These are phyloP conservation scores for Cyphotilapia sp. DNA, from an alignment of 2,113 vertebrate species.

Conservation along the genomic window DNA sequence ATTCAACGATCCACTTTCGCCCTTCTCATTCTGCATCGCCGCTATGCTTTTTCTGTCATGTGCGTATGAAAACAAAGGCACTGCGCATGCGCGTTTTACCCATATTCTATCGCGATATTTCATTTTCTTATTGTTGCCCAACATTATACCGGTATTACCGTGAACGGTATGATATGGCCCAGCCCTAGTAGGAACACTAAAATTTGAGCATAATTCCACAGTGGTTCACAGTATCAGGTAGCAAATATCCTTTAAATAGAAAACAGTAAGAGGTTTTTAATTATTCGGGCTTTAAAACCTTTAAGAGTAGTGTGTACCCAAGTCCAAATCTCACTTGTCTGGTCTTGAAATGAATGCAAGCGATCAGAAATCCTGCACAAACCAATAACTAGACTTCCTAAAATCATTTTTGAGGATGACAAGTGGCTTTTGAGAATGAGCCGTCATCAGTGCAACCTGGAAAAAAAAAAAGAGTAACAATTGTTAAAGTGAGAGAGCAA, in stretches of 20 bases:
- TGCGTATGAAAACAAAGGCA: not conserved
- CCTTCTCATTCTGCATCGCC: accelerated
- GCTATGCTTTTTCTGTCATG: not conserved
- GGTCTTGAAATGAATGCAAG: not conserved
- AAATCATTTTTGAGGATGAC: not conserved
- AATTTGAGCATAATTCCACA: not conserved
- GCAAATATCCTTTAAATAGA: not conserved
- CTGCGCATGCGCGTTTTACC: not conserved
- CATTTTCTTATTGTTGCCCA: not conserved
- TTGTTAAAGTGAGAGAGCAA: not conserved
- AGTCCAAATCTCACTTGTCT: not conserved
- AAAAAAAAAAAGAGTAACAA: not conserved
- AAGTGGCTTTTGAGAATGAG: not conserved
- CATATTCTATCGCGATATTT: not conserved
- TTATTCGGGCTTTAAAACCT: not conserved
- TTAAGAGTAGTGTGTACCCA: not conserved
- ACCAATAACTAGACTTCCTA: not conserved
- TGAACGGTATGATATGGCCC: not conserved
- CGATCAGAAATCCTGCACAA: not conserved
- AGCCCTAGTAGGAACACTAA: not conserved
- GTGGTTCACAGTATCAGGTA: not conserved
- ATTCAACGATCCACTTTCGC: accelerated
- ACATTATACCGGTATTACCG: not conserved
- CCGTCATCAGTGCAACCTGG: not conserved
- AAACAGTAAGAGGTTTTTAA: not conserved